Percentiles rank a stretch among this genome's conserved stretches.
phyloP scores from a whole-genome alignment of 2,888 invertebrate genomes.

The Sialis lutaria region DNA sequence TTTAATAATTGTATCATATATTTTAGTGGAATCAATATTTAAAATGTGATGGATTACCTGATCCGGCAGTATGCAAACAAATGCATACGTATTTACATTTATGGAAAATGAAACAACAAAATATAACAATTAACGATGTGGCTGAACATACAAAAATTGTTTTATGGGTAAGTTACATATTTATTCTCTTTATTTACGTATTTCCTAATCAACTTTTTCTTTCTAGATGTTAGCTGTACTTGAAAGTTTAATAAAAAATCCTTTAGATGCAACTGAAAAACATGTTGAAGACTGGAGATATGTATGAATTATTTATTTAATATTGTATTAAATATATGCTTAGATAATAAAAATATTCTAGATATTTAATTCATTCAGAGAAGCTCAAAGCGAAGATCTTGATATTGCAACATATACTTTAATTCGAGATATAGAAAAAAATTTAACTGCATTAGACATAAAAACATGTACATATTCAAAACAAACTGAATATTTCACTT shows the following conservation, averaged over 20 bases:
- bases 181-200: neutral
- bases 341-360: constrained; percentile 9
- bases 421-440: constrained; percentile 27
- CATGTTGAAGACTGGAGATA: constrained; percentile 17
- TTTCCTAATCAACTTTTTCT: neutral
- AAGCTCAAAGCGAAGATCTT: constrained; percentile 25
- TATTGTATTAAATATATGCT: neutral
- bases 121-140: constrained; percentile 23
- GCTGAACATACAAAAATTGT: constrained; percentile 25
- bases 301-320: constrained; percentile 6
- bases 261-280: constrained; percentile 11
- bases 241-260: constrained; percentile 18
- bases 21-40: constrained; percentile 33
- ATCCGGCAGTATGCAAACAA: constrained; percentile 27
- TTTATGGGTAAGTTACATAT: constrained; percentile 18
- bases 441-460: constrained; percentile 26
- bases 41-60: constrained; percentile 33
- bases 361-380: constrained; percentile 25
- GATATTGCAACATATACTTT: constrained; percentile 30
- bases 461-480: constrained; percentile 26
- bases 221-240: constrained; percentile 17
- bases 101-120: constrained; percentile 27
- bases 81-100: constrained; percentile 35
- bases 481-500: constrained; percentile 21
- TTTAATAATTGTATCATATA: constrained; percentile 6